A percentile compares a stretch with the other conserved stretches of the same genome.
phyloP scores from a whole-genome alignment of 1,140 invertebrate genomes.

The Trachelipus rathkii region DNA sequence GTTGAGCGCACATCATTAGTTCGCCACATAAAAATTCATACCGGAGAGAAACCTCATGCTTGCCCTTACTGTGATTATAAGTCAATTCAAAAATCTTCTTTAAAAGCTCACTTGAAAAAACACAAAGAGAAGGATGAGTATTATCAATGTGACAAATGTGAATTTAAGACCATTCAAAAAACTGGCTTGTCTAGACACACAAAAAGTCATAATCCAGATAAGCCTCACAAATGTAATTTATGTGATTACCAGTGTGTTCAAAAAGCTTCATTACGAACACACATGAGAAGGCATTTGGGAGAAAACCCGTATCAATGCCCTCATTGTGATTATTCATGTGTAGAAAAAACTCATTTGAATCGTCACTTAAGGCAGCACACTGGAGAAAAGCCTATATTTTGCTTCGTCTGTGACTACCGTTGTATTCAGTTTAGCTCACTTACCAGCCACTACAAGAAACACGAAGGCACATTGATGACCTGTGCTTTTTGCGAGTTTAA shows the following conservation, averaged over 20 bases:
- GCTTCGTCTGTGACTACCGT: background rate
- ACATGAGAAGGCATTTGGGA: conserved; percentile 24
- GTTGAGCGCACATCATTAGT: conserved; percentile 41
- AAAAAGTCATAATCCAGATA: background rate
- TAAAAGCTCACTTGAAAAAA: background rate
- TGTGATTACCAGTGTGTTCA: background rate
- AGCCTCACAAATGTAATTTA: background rate
- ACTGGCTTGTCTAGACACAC: background rate
- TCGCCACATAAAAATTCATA: conserved; percentile 20
- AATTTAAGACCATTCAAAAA: background rate
- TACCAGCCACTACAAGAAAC: background rate
- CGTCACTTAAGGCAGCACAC: conserved; percentile 23
- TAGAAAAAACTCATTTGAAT: background rate
- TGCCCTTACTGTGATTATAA: conserved; percentile 24
- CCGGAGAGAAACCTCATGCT: conserved; percentile 26
- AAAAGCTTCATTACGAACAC: background rate
- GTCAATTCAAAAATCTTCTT: background rate
- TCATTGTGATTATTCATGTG: conserved; percentile 56
- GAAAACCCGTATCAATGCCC: conserved; percentile 27
- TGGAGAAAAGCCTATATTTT: conserved; percentile 22
- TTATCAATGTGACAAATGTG: no score
- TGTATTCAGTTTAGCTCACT: background rate
- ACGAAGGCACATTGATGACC: background rate
- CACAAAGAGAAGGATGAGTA: no score
- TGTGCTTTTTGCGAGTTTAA: background rate